Evolutionary conservation across 2,113 vertebrate species (phyloP).

Genomic region (Spheniscus mendiculus): DNA sequence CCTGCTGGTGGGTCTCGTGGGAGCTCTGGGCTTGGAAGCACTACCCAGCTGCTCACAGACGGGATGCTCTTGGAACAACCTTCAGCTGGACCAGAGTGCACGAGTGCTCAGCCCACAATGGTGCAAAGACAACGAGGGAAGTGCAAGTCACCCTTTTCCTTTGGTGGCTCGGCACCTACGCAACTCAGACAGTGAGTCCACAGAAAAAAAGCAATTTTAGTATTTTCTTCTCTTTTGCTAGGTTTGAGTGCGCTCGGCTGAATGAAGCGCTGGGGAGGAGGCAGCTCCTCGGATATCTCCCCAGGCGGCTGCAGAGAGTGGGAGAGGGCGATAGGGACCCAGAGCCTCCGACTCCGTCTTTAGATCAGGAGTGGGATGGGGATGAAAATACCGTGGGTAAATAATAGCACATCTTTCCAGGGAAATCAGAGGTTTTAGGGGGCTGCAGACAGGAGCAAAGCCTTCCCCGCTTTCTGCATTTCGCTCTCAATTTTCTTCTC

Average conservation of each 20-base stretch:
- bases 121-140: neutral
- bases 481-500: neutral
- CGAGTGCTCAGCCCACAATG: neutral
- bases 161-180: neutral
- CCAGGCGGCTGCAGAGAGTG: neutral
- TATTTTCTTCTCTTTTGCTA: neutral
- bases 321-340: neutral
- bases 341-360: slow-evolving; percentile 30
- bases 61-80: neutral
- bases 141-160: neutral
- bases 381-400: slow-evolving; percentile 8
- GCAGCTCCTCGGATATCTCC: slow-evolving; percentile 28
- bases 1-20: neutral
- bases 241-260: neutral
- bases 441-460: neutral
- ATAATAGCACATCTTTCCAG: neutral
- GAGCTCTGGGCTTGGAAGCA: neutral
- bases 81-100: neutral
- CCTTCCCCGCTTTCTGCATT: neutral
- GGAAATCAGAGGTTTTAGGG: neutral
- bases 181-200: neutral
- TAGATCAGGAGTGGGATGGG: slow-evolving; percentile 45
- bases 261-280: neutral
- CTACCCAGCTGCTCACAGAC: accelerated
- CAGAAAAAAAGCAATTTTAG: neutral